Base-by-base conservation (phyloP, 1,140 invertebrate species). In the Magallana gigas region DNA sequence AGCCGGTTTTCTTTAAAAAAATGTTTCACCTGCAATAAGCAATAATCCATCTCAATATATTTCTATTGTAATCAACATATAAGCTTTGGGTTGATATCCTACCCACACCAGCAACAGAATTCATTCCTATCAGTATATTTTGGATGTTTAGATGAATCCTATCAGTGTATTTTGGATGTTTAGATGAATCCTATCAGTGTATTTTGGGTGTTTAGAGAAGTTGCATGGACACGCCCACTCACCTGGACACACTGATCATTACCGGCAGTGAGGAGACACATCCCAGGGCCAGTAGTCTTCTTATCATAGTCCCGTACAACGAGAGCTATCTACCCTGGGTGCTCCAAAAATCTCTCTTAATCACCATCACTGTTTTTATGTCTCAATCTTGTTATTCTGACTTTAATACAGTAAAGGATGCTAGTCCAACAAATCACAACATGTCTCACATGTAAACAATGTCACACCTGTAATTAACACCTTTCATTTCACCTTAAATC, bases 391-490 rank as follows among this genome's bases (percentile, higher is more conserved):
- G 36, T 48, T 48, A 48, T 29, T 36, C 68, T 9, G 68, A 76
- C 23, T 29, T 62, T 12, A 7, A 71, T 18, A 76, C 68, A 76
- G 18, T 76, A 29, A 76, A 48, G 23, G 68, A 76, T 29, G 23
- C 23, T 1, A 29, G 6, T 76, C 68, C 23, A 76, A 29, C 68
- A 8, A 76, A 76, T 36, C 23, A 36, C 68, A 12, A 36, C 36
- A 76, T 76, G 23, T 2, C 36, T 29, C 68, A 76, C 36, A 29
- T 8, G n/a, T 68, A 68, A n/a, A 29, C 11, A 76, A 6, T 11
- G 18, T 71, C 18, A 76, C 68, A 76, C 18, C 8, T 76, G 23
- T 76, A n/a, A 76, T 76, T 76, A 76, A 76, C 68, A 76, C 68
- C 23, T 29, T 36, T 29, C 23, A 29, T 29, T 29, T 76, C 18